phyloP scores from a whole-genome alignment of 2,113 vertebrate species.

The Triplophysa rosa region DNA sequence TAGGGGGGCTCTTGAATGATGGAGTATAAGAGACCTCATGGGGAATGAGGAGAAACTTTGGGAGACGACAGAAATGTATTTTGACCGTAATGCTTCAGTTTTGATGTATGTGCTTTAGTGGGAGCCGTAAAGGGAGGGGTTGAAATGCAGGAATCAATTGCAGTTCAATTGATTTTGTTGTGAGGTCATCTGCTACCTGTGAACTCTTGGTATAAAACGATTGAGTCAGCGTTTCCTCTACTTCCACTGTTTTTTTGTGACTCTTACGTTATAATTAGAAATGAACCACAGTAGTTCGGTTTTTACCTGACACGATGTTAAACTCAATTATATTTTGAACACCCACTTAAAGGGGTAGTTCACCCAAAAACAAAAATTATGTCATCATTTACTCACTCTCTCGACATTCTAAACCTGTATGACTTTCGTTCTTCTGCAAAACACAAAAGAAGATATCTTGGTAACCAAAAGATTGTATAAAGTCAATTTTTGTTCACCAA shows the following conservation, averaged over 20 bases:
- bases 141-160: slow-evolving; percentile 42
- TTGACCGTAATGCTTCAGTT: background rate
- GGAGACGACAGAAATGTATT: slow-evolving; percentile 25
- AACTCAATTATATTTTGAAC: too few species aligned
- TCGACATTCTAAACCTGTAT: too few species aligned
- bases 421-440: too few species aligned
- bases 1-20: background rate
- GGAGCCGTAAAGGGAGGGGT: slow-evolving; percentile 27
- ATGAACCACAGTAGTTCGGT: too few species aligned
- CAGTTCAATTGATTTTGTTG: slow-evolving; percentile 35
- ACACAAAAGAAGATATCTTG: too few species aligned
- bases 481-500: too few species aligned
- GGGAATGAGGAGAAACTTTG: background rate
- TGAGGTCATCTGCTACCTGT: slow-evolving; percentile 38
- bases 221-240: slow-evolving; percentile 40
- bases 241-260: background rate
- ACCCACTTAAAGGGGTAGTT: too few species aligned
- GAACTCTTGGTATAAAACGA: slow-evolving; percentile 29
- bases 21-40: background rate
- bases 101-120: slow-evolving; percentile 30
- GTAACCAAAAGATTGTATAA: too few species aligned
- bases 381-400: too few species aligned
- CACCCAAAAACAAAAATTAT: too few species aligned
- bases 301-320: too few species aligned
- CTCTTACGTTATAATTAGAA: background rate